Evolutionary conservation across 1,140 invertebrate genomes (phyloP).

Genomic region (Drosophila lini): DNA sequence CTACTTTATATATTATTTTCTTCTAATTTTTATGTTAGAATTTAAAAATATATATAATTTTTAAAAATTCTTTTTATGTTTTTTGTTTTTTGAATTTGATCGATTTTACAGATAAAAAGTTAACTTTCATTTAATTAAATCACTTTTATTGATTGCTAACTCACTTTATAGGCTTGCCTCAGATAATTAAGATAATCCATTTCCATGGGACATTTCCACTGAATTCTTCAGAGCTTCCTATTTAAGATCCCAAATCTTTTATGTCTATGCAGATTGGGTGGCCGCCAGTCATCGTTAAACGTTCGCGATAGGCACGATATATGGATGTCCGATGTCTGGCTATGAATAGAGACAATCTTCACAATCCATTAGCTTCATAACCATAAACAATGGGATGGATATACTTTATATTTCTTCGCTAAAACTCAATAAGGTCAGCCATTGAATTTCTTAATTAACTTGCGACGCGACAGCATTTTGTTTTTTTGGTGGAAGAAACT

Average conservation of each 20-base stretch:
- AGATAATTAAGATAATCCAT: neutral
- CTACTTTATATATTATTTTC: no score
- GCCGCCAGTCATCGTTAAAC: slow-evolving; percentile 21
- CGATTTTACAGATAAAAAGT: neutral
- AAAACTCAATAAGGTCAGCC: slow-evolving; percentile 39
- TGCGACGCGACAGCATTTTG: no score
- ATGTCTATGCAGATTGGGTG: slow-evolving; percentile 36
- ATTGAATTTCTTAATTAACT: slow-evolving; percentile 44
- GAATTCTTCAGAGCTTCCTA: neutral
- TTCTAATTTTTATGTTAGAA: no score
- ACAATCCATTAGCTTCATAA: slow-evolving; percentile 64
- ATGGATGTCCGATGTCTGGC: slow-evolving; percentile 4
- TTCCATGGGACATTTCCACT: no score
- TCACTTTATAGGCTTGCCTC: neutral
- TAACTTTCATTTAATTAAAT: neutral
- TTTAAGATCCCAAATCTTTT: neutral
- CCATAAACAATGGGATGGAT: slow-evolving; percentile 47
- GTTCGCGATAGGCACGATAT: slow-evolving; percentile 16
- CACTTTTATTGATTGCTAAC: neutral
- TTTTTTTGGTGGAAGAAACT: slow-evolving; percentile 1
- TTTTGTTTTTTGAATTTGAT: neutral
- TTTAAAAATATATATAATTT: neutral
- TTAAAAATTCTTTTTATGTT: neutral
- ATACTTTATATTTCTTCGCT: slow-evolving; percentile 28
- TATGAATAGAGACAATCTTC: slow-evolving; percentile 39